A percentile compares a stretch with the other conserved stretches of the same genome.
Evolutionary conservation across 23 tunicate genomes (phyloP).

Genomic region (Diplosoma virens): DNA sequence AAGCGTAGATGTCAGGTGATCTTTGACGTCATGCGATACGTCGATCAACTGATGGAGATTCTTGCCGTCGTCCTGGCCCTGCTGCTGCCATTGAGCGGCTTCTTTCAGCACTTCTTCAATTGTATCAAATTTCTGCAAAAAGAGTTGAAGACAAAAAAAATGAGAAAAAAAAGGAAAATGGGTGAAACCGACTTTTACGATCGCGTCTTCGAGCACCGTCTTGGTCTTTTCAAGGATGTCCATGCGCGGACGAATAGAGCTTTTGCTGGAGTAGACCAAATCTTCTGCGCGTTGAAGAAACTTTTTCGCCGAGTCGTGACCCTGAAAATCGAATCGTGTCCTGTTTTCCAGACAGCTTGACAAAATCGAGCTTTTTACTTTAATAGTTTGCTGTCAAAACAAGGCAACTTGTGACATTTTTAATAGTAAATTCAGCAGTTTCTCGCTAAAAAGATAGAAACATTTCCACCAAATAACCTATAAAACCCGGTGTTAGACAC

Average conservation of each 20-base stretch:
- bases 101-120: neutral
- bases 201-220: neutral
- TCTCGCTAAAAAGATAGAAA: too few species aligned
- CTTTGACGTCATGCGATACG: constrained; percentile 7
- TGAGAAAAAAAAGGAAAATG: neutral
- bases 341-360: too few species aligned
- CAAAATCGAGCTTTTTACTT: too few species aligned
- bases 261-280: neutral
- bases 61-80: too few species aligned
- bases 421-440: too few species aligned
- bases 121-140: constrained; percentile 1
- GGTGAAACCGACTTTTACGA: neutral
- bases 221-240: neutral
- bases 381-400: too few species aligned
- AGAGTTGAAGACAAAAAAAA: neutral
- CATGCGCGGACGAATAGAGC: neutral
- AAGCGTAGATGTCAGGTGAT: neutral
- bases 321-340: too few species aligned
- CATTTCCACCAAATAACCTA: too few species aligned
- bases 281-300: too few species aligned
- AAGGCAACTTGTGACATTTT: too few species aligned
- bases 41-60: neutral
- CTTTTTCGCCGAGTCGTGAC: too few species aligned
- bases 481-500: too few species aligned
- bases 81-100: neutral